phyloP scores from a whole-genome alignment of 2,113 vertebrate species.

The Psittacus erithacus region DNA sequence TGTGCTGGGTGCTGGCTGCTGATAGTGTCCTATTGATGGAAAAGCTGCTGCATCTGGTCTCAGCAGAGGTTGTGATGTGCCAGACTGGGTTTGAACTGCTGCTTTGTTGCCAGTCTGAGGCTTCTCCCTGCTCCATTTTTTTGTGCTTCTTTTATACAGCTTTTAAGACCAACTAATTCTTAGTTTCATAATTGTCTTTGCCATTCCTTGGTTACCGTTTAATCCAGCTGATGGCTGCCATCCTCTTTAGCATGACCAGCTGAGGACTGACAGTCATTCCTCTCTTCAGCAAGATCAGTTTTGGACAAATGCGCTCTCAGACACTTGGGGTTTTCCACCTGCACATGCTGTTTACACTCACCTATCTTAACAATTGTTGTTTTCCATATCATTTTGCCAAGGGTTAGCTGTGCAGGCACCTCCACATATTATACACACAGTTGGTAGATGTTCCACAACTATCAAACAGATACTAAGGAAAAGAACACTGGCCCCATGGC shows the following conservation, averaged over 20 bases:
- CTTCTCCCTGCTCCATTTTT: background rate
- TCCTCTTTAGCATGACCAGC: background rate
- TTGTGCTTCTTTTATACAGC: background rate
- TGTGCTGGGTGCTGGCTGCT: rapidly evolving
- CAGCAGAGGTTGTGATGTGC: background rate
- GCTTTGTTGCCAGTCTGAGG: background rate
- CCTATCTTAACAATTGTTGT: background rate
- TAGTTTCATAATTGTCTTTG: background rate
- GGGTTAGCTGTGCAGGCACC: background rate
- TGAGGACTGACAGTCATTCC: background rate
- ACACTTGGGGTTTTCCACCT: background rate
- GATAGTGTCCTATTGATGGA: rapidly evolving
- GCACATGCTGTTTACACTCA: background rate
- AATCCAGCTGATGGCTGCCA: background rate
- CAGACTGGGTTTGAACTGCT: background rate
- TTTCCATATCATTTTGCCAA: background rate
- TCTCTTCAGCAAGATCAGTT: background rate
- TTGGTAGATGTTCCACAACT: background rate
- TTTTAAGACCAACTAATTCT: background rate
- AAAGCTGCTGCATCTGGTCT: background rate
- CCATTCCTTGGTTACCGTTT: background rate
- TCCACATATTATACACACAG: background rate
- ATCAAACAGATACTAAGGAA: background rate
- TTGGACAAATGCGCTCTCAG: background rate
- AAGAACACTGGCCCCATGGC: background rate